phyloP scores from a whole-genome alignment of 2,888 invertebrate genomes.

The Oegoconia quadripuncta region DNA sequence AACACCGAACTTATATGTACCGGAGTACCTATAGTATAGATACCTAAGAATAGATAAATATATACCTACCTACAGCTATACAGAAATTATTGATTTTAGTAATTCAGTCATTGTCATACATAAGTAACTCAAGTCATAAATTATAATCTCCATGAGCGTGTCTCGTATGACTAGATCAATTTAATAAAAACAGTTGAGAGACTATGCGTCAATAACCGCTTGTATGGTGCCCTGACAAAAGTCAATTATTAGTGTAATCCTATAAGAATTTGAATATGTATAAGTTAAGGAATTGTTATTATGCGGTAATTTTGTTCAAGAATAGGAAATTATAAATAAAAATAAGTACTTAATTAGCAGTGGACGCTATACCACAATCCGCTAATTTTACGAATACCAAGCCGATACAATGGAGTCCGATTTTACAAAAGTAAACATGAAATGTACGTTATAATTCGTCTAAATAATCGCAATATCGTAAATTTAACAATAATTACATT shows the following conservation, averaged over 20 bases:
- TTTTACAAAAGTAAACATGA: conserved; percentile 26
- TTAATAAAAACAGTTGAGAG: conserved; percentile 20
- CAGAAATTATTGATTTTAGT: neutral
- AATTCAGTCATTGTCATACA: neutral
- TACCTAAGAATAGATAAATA: neutral
- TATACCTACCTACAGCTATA: neutral
- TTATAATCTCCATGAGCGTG: too few species aligned
- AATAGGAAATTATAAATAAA: neutral
- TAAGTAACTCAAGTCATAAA: neutral
- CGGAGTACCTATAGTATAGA: neutral
- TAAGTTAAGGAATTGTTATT: neutral
- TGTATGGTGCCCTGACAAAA: conserved; percentile 33
- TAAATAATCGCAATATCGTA: neutral
- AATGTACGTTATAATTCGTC: conserved; percentile 4
- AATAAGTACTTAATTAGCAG: neutral
- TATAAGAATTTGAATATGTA: conserved; percentile 4
- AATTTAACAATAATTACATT: neutral
- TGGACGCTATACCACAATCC: neutral
- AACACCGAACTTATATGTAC: conserved; percentile 1
- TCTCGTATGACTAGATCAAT: neutral
- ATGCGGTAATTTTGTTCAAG: neutral
- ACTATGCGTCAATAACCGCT: conserved; percentile 48
- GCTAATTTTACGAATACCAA: conserved; percentile 28
- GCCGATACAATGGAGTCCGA: conserved; percentile 62
- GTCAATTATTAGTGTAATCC: conserved; percentile 19